Evolutionary conservation across 64 coral and sea anemone species (phyloP), one percentile per base, ranked within the genome.

Genomic region (Montipora foliosa): DNA sequence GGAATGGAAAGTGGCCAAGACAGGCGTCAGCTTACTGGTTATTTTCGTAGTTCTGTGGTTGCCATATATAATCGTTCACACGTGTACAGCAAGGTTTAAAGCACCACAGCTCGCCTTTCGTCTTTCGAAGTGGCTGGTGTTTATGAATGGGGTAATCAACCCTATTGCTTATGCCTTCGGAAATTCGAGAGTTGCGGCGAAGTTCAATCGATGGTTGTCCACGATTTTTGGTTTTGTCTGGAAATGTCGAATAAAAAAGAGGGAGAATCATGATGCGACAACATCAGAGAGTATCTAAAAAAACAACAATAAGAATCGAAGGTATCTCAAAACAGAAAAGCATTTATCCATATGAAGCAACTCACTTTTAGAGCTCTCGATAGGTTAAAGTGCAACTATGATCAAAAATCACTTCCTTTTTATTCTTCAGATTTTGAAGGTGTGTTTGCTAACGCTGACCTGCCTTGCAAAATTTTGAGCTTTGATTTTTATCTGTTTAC

Each of bases 1-100:
- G 15, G 97, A 98, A 70, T 96, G 88, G 50, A 96, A 94, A 80
- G 87, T 98, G 16, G 97, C 97, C 13, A 93, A 88, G 24, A 96
- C 94, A 15, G 94, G 97, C 0, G 21, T 95, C 12, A 15, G 96
- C 25, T 78, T 98, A 45, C 75, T 98, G 58, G 10, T 96, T 61
- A 50, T 87, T 12, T 98, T 96, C 49, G 78, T 94, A 15, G 60
- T 96, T 13, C 70, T 96, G 17, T 98, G 97, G 97, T 55, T 94
- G 16, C 97, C 94, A 37, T 98, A 98, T 55, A 69, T 98, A 46
- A 88, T 96, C 0, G 97, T 95, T 61, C 88, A 98, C 58, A 83
- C 89, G 4, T 98, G 97, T 85, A 73, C 72, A 55, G 72, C 72
- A 14, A 82, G 82, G 17, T 14, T 93, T n/a, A 51, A 91, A 37